Evolutionary conservation across 2,113 vertebrate species (phyloP), one percentile per base, ranked within the genome.

Genomic region (Bos indicus): DNA sequence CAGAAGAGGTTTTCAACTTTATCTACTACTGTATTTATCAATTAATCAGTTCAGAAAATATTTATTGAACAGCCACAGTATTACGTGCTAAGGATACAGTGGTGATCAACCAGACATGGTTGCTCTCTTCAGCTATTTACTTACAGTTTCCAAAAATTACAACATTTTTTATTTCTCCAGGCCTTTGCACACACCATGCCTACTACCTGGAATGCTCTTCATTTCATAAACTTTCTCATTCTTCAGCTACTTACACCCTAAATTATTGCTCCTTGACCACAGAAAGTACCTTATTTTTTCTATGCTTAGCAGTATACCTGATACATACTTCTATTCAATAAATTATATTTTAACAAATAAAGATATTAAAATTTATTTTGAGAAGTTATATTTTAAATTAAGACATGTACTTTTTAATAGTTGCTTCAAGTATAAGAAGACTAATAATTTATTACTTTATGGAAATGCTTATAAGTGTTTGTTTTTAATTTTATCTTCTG

Each of bases 401-500:
- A 87, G 86, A 86, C 3, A 77, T 21, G 10, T 21, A 86, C 77
- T 95, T 90, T 83, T 60, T 83, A 86, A 71, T 54, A 36, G 14
- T 84, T 6, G n/a, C 59, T 92, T 93, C 43, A 92, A 93, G 60
- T 91, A 43, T 54, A 83, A 87, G 96, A 92, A 82, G 51, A 84
- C 46, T 84, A 85, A 40, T 77, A 64, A 94, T 46, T 62, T 90
- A 43, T 77, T 77, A 82, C 85, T 86, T 93, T 54, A 93, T 82
- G 57, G 43, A 97, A 25, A 91, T 91, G 43, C 16, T 95, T 96
- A 57, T 82, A 56, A 91, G 40, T 87, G 6, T 94, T 51, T 62
- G 64, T 80, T 94, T 96, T 93, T 52, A 89, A 95, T 94, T 82
- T 82, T 82, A 92, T 87, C 59, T 95, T 94, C 48, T 90, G 19